Evolutionary conservation across 1,140 invertebrate genomes (phyloP).

Genomic region (Danaus melanippus): DNA sequence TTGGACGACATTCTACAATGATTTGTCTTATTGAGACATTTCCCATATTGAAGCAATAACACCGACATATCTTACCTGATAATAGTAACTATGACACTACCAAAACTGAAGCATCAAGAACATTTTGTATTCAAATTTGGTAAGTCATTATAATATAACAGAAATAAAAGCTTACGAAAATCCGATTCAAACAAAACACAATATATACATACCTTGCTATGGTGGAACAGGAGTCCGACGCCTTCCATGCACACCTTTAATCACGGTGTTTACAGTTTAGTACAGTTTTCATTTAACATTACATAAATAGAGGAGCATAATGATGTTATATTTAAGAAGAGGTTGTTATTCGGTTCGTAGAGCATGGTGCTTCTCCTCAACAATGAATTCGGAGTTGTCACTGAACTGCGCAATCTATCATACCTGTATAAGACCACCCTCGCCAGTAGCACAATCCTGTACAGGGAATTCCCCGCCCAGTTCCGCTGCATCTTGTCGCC

Average conservation of each 20-base stretch:
- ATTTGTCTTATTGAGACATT: conserved; percentile 34
- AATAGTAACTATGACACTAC: conserved; percentile 35
- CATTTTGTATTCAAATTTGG: conserved; percentile 29
- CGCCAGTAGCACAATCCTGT: conserved; percentile 95
- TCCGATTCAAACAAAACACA: conserved; percentile 17
- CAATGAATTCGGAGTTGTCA: no score
- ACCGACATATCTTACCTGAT: conserved; percentile 60
- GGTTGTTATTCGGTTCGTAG: no score
- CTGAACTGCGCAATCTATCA: neutral
- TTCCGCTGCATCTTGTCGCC: conserved; percentile 86
- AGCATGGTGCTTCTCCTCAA: no score
- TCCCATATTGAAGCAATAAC: conserved; percentile 55
- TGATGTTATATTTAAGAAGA: neutral
- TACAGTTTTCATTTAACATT: conserved; percentile 3
- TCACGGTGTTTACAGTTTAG: neutral
- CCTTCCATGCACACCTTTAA: conserved; percentile 96
- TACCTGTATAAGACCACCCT: conserved; percentile 94
- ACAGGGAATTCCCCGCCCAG: conserved; percentile 99
- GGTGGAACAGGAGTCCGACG: conserved; percentile 97
- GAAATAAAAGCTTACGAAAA: conserved; percentile 54
- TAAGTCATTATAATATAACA: conserved; percentile 39
- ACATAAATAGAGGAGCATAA: no score
- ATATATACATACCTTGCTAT: conserved; percentile 91
- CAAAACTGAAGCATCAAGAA: conserved; percentile 31
- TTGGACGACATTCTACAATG: conserved; percentile 33